phyloP scores from a whole-genome alignment of 2,888 invertebrate genomes.

The Meliscaeva auricollis region DNA sequence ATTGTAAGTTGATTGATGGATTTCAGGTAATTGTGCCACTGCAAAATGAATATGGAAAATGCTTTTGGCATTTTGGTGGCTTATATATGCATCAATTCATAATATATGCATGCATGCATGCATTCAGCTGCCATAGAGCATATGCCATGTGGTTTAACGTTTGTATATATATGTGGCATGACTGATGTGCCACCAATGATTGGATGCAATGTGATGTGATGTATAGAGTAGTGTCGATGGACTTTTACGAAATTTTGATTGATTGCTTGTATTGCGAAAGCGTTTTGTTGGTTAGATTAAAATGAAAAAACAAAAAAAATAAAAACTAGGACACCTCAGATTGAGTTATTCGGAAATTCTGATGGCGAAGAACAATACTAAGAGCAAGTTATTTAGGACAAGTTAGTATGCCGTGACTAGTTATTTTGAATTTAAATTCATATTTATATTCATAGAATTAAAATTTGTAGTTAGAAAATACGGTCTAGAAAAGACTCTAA shows the following conservation, averaged over 20 bases:
- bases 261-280: constrained; percentile 62
- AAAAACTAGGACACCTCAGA: constrained; percentile 43
- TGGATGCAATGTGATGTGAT: constrained; percentile 53
- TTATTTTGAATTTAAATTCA: background rate
- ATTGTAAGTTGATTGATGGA: constrained; percentile 73
- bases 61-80: constrained; percentile 66
- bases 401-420: background rate
- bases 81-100: background rate
- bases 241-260: constrained; percentile 73
- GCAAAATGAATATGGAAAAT: constrained; percentile 74
- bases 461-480: too few relatives aligned
- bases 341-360: constrained; percentile 33
- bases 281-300: constrained; percentile 14
- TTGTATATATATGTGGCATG: constrained; percentile 32
- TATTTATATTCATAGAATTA: too few relatives aligned
- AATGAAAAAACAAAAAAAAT: background rate
- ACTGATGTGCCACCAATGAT: constrained; percentile 60
- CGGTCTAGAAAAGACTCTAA: too few relatives aligned
- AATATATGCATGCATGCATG: constrained; percentile 1
- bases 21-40: constrained; percentile 75
- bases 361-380: background rate
- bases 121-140: background rate
- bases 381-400: constrained; percentile 5
- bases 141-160: too few relatives aligned
- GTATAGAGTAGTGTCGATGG: constrained; percentile 65